Conservation (phyloP, 2,888 invertebrate genomes). For the Catocala sponsa region DNA sequence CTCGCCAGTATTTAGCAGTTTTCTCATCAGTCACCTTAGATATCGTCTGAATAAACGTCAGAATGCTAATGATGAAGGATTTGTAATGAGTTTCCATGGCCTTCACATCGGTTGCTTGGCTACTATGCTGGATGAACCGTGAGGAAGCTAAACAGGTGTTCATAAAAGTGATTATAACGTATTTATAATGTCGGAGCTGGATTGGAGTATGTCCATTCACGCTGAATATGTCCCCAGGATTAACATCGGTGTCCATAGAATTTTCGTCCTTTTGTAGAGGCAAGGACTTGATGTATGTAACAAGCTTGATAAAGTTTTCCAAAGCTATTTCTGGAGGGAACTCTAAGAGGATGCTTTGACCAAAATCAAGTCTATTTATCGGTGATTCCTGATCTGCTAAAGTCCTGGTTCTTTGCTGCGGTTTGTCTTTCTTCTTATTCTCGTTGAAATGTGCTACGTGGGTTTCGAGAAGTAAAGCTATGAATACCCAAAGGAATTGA, state of each 20-base stretch:
- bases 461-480: conserved; percentile 91
- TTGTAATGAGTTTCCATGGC: conserved; percentile 90
- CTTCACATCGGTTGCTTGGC: conserved; percentile 79
- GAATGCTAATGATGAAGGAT: conserved; percentile 90
- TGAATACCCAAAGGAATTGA: conserved; percentile 91
- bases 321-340: conserved; percentile 90
- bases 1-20: conserved; percentile 94
- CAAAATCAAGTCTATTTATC: conserved; percentile 90
- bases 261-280: conserved; percentile 90
- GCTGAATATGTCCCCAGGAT: conserved; percentile 88
- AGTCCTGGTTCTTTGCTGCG: conserved; percentile 51
- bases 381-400: conserved; percentile 80
- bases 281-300: conserved; percentile 90
- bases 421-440: conserved; percentile 74
- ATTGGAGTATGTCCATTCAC: conserved; percentile 90
- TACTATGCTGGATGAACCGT: conserved; percentile 90
- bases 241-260: conserved; percentile 72
- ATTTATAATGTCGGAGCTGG: conserved; percentile 95
- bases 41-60: conserved; percentile 90
- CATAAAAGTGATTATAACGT: conserved; percentile 92
- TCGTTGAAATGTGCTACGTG: conserved; percentile 89
- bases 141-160: conserved; percentile 90
- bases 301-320: conserved; percentile 90
- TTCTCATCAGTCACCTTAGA: conserved; percentile 89
- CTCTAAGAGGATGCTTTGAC: conserved; percentile 89